These are phyloP conservation scores for Diarsia brunnea DNA, from an alignment of 2,888 invertebrate species.

Conservation along the genomic window DNA sequence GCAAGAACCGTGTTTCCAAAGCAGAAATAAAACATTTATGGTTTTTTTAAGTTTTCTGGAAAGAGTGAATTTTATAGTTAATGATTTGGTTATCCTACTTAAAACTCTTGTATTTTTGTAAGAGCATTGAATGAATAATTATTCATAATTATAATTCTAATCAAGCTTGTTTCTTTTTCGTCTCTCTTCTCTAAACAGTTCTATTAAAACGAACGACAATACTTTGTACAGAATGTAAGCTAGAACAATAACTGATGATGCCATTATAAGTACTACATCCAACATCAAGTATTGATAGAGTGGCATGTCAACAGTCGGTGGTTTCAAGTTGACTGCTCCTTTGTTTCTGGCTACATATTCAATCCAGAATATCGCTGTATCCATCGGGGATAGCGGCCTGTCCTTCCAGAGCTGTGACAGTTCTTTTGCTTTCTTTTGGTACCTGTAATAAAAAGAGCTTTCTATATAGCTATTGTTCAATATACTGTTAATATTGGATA, in stretches of 20 bases:
- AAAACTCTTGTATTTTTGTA: neutral
- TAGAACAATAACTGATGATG: neutral
- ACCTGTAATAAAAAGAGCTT: slow-evolving; percentile 48
- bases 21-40: neutral
- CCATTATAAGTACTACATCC: slow-evolving; percentile 45
- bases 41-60: neutral
- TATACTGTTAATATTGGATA: neutral
- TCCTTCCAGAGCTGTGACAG: slow-evolving; percentile 73
- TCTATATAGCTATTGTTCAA: neutral
- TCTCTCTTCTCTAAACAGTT: slow-evolving; percentile 11
- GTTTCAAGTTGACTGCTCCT: slow-evolving; percentile 77
- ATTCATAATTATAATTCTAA: neutral
- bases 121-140: neutral
- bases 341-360: slow-evolving; percentile 91
- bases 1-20: no score
- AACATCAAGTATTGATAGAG: slow-evolving; percentile 61
- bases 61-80: neutral
- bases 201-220: slow-evolving; percentile 1
- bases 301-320: slow-evolving; percentile 62
- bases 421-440: slow-evolving; percentile 63
- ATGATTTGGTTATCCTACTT: neutral
- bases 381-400: slow-evolving; percentile 87
- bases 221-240: slow-evolving; percentile 24
- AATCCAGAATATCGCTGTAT: slow-evolving; percentile 92
- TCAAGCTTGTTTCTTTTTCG: slow-evolving; percentile 25